Evolutionary conservation across 2,888 invertebrate species (phyloP).

Genomic region (Clepsis dumicolana): DNA sequence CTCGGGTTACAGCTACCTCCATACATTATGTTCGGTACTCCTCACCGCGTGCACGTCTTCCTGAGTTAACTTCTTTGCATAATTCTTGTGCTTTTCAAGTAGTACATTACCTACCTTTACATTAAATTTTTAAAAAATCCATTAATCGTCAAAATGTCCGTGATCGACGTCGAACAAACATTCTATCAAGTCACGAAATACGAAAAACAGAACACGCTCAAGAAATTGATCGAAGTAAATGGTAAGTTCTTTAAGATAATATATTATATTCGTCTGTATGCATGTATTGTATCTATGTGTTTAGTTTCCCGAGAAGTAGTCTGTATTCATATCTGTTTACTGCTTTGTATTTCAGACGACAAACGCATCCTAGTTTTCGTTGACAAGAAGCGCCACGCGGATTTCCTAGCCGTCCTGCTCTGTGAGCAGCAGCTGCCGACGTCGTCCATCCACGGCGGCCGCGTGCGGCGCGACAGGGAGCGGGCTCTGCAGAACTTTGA

Average conservation of each 20-base stretch:
- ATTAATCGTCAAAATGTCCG: too few species aligned
- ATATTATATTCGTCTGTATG: too few species aligned
- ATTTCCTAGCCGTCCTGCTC: constrained; percentile 94
- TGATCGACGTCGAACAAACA: constrained; percentile 95
- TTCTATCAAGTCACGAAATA: constrained; percentile 89
- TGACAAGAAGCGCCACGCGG: constrained; percentile 95
- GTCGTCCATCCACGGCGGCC: constrained; percentile 99
- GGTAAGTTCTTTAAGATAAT: constrained; percentile 58
- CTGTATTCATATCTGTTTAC: too few species aligned
- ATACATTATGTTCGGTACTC: too few species aligned
- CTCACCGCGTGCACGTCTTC: too few species aligned
- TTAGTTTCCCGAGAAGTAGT: too few species aligned
- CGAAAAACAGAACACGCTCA: constrained; percentile 91
- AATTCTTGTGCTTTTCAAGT: too few species aligned
- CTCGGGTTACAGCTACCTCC: too few species aligned
- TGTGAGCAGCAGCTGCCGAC: constrained; percentile 94
- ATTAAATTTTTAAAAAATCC: too few species aligned
- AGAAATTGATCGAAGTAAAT: constrained; percentile 88
- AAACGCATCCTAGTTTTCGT: constrained; percentile 94
- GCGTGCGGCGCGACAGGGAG: constrained; percentile 97
- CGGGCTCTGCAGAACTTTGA: constrained; percentile 97
- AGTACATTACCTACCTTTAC: too few species aligned
- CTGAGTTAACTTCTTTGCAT: too few species aligned
- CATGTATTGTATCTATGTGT: too few species aligned
- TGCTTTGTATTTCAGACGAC: constrained; percentile 59